Percentiles rank a stretch among this genome's conserved stretches.
Conservation (phyloP, 2,113 vertebrate genomes). For the Oncorhynchus kisutch region DNA sequence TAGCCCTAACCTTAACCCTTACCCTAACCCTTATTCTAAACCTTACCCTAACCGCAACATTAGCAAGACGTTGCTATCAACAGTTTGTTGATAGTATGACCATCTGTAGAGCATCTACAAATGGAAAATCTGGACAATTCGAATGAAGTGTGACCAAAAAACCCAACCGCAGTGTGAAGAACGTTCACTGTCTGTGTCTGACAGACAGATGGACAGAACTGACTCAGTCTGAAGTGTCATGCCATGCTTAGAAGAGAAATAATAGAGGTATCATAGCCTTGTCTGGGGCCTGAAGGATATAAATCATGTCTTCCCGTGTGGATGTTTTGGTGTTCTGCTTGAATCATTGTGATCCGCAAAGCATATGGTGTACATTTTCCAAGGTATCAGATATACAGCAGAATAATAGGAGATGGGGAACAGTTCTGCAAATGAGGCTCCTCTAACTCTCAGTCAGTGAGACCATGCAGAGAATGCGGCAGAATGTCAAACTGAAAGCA, state of each 20-base stretch:
- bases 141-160: too few species aligned
- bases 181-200: background rate
- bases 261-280: constrained; percentile 44
- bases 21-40: too few species aligned
- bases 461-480: constrained; percentile 14
- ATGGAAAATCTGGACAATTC: too few species aligned
- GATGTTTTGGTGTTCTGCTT: constrained; percentile 66
- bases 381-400: constrained; percentile 65
- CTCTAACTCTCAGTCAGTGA: constrained; percentile 25
- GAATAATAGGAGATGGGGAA: constrained; percentile 56
- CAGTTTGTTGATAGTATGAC: too few species aligned
- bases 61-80: too few species aligned
- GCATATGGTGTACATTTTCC: constrained; percentile 72
- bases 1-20: too few species aligned
- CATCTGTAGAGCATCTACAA: too few species aligned
- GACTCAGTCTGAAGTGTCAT: constrained; percentile 27
- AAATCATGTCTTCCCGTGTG: constrained; percentile 62
- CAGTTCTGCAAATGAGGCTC: constrained; percentile 26
- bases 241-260: constrained; percentile 22
- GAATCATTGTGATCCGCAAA: constrained; percentile 64
- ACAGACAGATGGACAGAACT: too few species aligned
- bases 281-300: constrained; percentile 48
- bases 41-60: too few species aligned
- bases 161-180: too few species aligned
- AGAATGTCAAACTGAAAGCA: background rate